Base-by-base conservation (phyloP, 2,888 invertebrate species). In the Lottia scabra region DNA sequence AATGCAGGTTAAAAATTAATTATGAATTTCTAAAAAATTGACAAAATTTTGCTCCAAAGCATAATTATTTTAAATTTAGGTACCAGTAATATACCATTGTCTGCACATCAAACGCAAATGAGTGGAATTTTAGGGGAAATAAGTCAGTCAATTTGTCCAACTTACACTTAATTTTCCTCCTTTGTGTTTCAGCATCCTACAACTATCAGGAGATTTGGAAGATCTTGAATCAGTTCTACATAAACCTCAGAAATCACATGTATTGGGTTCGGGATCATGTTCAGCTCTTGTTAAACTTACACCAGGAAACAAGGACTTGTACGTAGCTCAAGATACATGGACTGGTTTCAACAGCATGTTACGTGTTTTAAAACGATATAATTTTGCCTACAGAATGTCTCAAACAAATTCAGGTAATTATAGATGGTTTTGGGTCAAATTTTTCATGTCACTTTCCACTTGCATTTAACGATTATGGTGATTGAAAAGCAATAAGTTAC, bases 311-410 rank as follows among this genome's bases (percentile, higher is more conserved):
- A 78, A 80, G 26, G 89, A 91, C 81, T 86, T 96, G 44, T 94
- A 93, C 76, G 91, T 95, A 23, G 93, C 95, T 0, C 96, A 97
- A 86, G 95, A 94, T 84, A 94, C 95, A 3, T 96, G 95, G 89
- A 94, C 93, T 86, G 94, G 94, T 76, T 96, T 94, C 86, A 92
- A 93, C 45, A 92, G 93, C 77, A 97, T 97, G 96, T 91, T 95
- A 74, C 92, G 96, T 72, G 92, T 96, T 46, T 91, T 95, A 84
- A 97, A 97, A 89, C 93, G 93, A 72, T 97, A 97, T 90, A 94
- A 94, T 83, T 93, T 97, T 75, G 76, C 77, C 48, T 82, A 76
- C 71, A 77, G 78, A 38, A 63, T 66, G n/a, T 23, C 67, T 0
- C 19, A 46, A 30, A 30, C 70, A 43, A 15, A n/a, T 6, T 44